Conservation (phyloP, 2,888 invertebrate genomes). For the Macrosiphum euphorbiae region DNA sequence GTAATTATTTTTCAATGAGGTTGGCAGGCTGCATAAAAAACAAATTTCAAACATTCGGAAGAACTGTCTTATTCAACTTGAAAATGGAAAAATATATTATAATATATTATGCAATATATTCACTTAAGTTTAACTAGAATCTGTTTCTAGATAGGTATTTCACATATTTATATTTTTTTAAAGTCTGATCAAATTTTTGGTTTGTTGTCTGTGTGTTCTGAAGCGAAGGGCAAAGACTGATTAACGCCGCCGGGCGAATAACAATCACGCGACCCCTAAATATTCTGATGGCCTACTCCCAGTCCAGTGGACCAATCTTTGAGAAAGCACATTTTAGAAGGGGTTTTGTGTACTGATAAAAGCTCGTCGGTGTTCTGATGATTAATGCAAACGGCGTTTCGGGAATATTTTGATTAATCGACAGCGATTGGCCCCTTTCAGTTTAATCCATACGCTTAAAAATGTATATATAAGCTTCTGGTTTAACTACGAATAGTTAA, state of each 20-base stretch:
- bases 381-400: conserved; percentile 52
- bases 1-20: not conserved
- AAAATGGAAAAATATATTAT: not conserved
- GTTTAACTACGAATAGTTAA: not conserved
- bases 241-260: conserved; percentile 50
- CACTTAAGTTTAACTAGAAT: not conserved
- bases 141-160: conserved; percentile 29
- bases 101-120: not conserved
- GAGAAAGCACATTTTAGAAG: conserved; percentile 43
- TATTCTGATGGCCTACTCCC: not conserved
- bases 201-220: conserved; percentile 48
- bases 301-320: not conserved
- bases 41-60: not conserved
- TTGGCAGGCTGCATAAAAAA: not conserved
- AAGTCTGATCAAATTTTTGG: conserved; percentile 29
- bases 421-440: conserved; percentile 19
- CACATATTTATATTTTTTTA: conserved; percentile 25
- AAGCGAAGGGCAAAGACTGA: conserved; percentile 39
- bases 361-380: conserved; percentile 52
- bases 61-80: not conserved
- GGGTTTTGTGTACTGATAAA: conserved; percentile 51
- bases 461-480: not conserved
- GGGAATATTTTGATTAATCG: conserved; percentile 61
- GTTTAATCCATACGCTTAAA: not conserved
- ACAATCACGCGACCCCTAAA: conserved; percentile 43